Conservation (phyloP, 2,888 invertebrate species). For the Gasteruption jaculator region DNA sequence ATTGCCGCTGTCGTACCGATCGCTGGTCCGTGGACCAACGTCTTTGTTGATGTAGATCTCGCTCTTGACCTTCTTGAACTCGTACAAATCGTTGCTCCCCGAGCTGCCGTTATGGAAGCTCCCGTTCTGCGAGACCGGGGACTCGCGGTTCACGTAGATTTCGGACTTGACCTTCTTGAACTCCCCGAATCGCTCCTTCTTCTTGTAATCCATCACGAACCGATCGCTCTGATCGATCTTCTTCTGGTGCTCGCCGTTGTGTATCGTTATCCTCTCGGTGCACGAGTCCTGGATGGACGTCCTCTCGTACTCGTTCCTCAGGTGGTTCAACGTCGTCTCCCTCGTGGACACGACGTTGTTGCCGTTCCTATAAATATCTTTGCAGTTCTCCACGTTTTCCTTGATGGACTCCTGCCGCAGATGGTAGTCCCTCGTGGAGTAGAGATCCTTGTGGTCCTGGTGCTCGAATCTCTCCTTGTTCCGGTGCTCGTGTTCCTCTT, state of each 20-base stretch:
- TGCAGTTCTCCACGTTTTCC: constrained; percentile 45
- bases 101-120: constrained; percentile 37
- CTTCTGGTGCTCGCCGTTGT: constrained; percentile 39
- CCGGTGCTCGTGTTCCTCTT: constrained; percentile 43
- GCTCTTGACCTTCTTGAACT: constrained; percentile 44
- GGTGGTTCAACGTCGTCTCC: constrained; percentile 28
- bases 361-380: constrained; percentile 37
- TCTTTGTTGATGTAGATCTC: constrained; percentile 40
- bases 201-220: constrained; percentile 33
- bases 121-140: constrained; percentile 44
- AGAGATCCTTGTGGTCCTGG: constrained; percentile 39
- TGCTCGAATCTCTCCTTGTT: constrained; percentile 42
- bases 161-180: constrained; percentile 46
- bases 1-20: constrained; percentile 35
- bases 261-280: constrained; percentile 37
- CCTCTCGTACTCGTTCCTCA: constrained; percentile 34
- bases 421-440: constrained; percentile 35
- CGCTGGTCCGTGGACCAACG: constrained; percentile 24
- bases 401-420: constrained; percentile 42
- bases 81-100: constrained; percentile 34
- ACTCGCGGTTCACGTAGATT: constrained; percentile 40
- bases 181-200: constrained; percentile 43
- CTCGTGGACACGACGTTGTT: constrained; percentile 23
- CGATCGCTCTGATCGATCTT: constrained; percentile 34
- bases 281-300: constrained; percentile 39